phyloP scores from a whole-genome alignment of 2,888 invertebrate genomes.

The Cataglyphis albicans region DNA sequence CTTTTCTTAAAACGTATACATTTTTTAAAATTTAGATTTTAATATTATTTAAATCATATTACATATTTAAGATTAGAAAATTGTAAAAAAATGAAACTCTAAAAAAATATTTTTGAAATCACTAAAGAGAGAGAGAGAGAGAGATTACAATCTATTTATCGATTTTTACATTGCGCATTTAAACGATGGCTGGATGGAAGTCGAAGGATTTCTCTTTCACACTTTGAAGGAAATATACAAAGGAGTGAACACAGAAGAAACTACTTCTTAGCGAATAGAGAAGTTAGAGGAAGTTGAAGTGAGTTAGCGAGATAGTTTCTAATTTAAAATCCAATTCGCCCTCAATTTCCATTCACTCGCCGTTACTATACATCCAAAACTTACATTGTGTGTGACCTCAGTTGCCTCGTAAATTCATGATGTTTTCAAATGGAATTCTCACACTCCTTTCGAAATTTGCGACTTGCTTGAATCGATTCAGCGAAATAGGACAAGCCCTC shows the following conservation, averaged over 20 bases:
- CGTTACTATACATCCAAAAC: slow-evolving; percentile 36
- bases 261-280: slow-evolving; percentile 46
- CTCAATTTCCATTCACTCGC: slow-evolving; percentile 48
- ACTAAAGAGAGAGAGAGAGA: background rate
- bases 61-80: background rate
- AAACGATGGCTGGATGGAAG: slow-evolving; percentile 7
- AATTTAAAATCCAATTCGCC: slow-evolving; percentile 54
- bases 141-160: background rate
- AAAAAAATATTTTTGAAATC: background rate
- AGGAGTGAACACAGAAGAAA: slow-evolving; percentile 40
- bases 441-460: slow-evolving; percentile 19
- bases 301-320: slow-evolving; percentile 52
- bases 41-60: slow-evolving; percentile 20
- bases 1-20: background rate
- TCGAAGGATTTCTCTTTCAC: slow-evolving; percentile 28
- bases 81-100: background rate
- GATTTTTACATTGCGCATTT: slow-evolving; percentile 13
- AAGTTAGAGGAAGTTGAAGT: slow-evolving; percentile 50
- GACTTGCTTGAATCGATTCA: slow-evolving; percentile 22
- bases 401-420: slow-evolving; percentile 37
- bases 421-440: slow-evolving; percentile 44
- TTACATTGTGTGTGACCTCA: slow-evolving; percentile 24
- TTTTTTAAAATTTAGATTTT: background rate
- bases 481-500: slow-evolving; percentile 6
- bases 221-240: slow-evolving; percentile 11